Percentiles rank a stretch among this genome's conserved stretches.
These are phyloP conservation scores for Noctua janthina DNA, from an alignment of 2,888 invertebrate genomes.

Conservation along the genomic window DNA sequence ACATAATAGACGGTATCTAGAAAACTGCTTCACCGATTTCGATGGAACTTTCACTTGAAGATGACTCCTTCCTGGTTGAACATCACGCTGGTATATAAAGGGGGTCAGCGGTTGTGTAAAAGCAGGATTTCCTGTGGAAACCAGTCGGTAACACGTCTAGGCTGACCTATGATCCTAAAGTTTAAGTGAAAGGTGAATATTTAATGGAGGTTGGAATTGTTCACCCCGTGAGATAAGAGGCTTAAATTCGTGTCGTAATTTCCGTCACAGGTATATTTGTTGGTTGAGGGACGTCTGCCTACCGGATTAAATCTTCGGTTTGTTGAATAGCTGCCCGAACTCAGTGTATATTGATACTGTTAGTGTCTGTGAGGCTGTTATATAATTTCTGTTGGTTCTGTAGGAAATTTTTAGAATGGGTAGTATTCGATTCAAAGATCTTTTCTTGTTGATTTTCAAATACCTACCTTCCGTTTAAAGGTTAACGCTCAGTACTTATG, in stretches of 20 bases:
- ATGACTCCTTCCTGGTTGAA: conserved; percentile 49
- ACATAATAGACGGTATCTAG: conserved; percentile 40
- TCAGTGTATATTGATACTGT: neutral
- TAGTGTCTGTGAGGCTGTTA: neutral
- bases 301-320: neutral
- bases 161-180: conserved; percentile 33
- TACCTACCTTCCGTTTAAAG: neutral
- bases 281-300: neutral
- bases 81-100: conserved; percentile 35
- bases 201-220: conserved; percentile 28
- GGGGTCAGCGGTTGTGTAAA: conserved; percentile 55
- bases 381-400: neutral
- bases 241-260: conserved; percentile 7
- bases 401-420: neutral
- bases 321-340: neutral
- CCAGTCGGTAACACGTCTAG: conserved; percentile 41
- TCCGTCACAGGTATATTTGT: neutral
- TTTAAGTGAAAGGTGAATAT: conserved; percentile 41
- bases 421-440: neutral
- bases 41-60: conserved; percentile 52
- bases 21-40: conserved; percentile 37
- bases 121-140: conserved; percentile 57
- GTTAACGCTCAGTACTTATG: neutral
- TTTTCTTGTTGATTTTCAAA: neutral
- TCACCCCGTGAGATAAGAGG: conserved; percentile 18